A percentile compares a stretch with the other conserved stretches of the same genome.
Conservation (phyloP, 2,113 vertebrate genomes). For the Paramormyrops kingsleyae region DNA sequence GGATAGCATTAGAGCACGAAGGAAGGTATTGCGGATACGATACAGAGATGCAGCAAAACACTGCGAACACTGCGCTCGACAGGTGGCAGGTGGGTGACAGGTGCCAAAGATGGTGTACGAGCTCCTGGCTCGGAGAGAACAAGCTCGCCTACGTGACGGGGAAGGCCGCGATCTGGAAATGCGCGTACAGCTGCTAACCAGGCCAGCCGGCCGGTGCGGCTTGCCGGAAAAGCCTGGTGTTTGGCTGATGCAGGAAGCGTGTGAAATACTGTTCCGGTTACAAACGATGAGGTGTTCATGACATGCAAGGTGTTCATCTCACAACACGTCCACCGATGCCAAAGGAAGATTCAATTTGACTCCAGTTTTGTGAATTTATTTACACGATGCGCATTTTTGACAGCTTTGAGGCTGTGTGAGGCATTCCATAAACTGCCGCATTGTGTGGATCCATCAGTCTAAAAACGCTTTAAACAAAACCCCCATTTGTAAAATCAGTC, state of each 20-base stretch:
- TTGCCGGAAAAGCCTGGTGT: background rate
- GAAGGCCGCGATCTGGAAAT: background rate
- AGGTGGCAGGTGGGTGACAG: background rate
- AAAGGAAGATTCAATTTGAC: background rate
- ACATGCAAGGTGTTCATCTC: background rate
- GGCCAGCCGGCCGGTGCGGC: background rate
- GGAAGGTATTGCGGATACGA: background rate
- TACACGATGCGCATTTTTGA: background rate
- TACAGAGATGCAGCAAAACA: background rate
- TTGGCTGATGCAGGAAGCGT: background rate
- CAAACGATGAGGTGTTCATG: background rate
- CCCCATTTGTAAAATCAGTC: background rate
- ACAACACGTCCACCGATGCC: background rate
- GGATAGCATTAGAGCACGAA: background rate
- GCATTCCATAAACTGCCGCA: background rate
- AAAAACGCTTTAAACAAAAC: background rate
- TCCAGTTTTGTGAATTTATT: slow-evolving; percentile 1
- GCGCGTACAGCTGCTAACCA: background rate
- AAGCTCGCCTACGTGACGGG: background rate
- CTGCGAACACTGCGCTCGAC: background rate
- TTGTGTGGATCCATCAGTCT: background rate
- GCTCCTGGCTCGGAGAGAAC: background rate
- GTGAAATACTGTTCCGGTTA: background rate
- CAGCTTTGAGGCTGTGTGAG: background rate
- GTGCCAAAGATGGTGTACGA: background rate